Evolutionary conservation across 1,140 invertebrate genomes (phyloP).

Genomic region (Drosophila sulfurigaster): DNA sequence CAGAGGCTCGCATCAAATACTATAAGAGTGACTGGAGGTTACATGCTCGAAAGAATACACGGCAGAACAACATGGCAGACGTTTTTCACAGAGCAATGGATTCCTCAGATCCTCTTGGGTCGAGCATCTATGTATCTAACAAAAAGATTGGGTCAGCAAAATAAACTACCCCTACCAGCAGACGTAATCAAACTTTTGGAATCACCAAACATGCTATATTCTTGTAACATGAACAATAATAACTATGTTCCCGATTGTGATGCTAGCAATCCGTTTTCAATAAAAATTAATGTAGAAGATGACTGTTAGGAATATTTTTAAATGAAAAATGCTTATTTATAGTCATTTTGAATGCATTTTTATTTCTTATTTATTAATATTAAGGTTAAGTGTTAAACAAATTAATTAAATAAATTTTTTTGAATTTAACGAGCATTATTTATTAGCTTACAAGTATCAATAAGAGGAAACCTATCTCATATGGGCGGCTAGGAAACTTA

Average conservation of each 20-base stretch:
- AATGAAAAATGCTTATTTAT: no score
- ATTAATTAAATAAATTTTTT: constrained; percentile 16
- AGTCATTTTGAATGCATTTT: no score
- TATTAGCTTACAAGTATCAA: constrained; percentile 24
- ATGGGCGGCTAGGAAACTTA: constrained; percentile 40
- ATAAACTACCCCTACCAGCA: constrained; percentile 17
- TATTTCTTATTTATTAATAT: constrained; percentile 34
- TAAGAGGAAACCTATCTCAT: constrained; percentile 35
- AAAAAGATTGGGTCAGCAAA: constrained; percentile 24
- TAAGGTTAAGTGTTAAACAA: constrained; percentile 26
- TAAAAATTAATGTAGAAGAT: no score
- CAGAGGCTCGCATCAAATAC: constrained; percentile 27
- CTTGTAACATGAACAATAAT: constrained; percentile 3
- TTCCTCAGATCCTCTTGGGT: no score
- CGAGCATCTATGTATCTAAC: no score
- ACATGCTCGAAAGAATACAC: constrained; percentile 29
- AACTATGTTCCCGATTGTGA: no score
- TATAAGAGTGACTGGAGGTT: constrained; percentile 34
- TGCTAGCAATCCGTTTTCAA: constrained; percentile 17
- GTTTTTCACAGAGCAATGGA: constrained; percentile 3
- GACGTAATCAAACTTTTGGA: constrained; percentile 1
- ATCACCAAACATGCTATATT: constrained; percentile 29
- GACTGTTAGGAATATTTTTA: no score
- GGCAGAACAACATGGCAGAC: constrained; percentile 21
- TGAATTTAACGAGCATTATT: constrained; percentile 38